Evolutionary conservation across 2,888 invertebrate genomes (phyloP), one percentile per base, ranked within the genome.

Genomic region (Acholoe squamosa): DNA sequence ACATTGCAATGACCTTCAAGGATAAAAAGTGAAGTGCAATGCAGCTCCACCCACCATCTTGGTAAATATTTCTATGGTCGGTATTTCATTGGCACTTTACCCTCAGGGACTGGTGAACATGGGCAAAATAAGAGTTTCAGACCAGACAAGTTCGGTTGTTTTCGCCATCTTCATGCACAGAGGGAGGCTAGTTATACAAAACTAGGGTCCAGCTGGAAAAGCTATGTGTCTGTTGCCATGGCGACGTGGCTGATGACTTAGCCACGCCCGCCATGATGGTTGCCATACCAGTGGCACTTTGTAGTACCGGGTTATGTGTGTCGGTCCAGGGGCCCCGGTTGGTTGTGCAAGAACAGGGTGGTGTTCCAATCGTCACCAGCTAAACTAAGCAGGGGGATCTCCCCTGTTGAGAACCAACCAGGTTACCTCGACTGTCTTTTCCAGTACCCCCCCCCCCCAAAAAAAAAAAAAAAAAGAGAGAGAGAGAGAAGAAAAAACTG

Each of bases 171-270:
- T 19, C 61, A 7, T 1, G 19, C 31, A 76, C 80, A 80, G 43
- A 0, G 43, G 43, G 43, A 3, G 43, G 43, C 43, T 43, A 43
- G 43, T 43, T 43, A 10, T 43, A 43, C 43, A 33, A 54, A 54
- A 54, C 28, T 28, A 28, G 86, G 28, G 56, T 56, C 86, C 86
- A 86, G 86, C 86, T 86, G 86, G 86, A 86, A 86, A 86, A 86
- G 86, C 86, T 86, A 86, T 86, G 86, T 54, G 86, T 86, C 86
- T 86, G 86, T 86, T 86, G 31, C 86, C 86, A 86, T 86, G 86
- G 56, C n/a, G 33, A 86, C 86, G 7, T 19, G 28, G 25, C 31
- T 54, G 86, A 86, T 86, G 86, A 86, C 86, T 86, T 86, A 54
- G 51, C 84, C 84, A 84, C 84, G 84, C 84, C 84, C 84, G 84